Conservation (phyloP, 92 coral and sea anemone species). For the Bergia puertoricense region DNA sequence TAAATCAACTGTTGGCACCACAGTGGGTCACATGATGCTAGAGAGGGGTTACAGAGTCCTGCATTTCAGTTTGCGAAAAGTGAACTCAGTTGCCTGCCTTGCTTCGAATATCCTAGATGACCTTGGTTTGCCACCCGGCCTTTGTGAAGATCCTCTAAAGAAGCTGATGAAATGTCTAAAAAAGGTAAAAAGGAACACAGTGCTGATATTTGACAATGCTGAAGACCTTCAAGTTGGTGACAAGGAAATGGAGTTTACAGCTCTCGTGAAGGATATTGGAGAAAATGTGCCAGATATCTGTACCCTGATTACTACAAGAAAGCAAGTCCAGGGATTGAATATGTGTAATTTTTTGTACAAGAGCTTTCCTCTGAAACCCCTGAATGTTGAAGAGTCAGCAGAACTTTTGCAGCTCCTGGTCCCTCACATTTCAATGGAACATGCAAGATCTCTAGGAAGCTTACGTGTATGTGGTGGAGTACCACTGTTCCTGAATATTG, state of each 20-base stretch:
- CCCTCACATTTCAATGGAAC: conserved; percentile 16
- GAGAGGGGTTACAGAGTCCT: conserved; percentile 47
- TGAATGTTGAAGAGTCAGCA: conserved; percentile 16
- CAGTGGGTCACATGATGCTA: conserved; percentile 53
- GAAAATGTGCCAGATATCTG: conserved; percentile 44
- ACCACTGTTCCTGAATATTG: conserved; percentile 64
- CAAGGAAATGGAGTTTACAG: conserved; percentile 28
- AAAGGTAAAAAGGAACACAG: conserved; percentile 30
- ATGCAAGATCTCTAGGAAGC: conserved; percentile 50
- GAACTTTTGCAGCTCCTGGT: neutral
- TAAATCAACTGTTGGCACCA: conserved; percentile 56
- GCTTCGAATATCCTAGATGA: conserved; percentile 51
- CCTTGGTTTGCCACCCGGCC: conserved; percentile 4
- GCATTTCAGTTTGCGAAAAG: conserved; percentile 43
- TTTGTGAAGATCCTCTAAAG: conserved; percentile 41
- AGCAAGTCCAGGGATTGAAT: neutral
- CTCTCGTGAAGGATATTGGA: conserved; percentile 55
- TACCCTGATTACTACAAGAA: conserved; percentile 63
- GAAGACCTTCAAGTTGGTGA: conserved; percentile 67
- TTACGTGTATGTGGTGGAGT: conserved; percentile 67
- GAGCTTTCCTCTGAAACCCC: neutral
- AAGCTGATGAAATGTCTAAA: conserved; percentile 38
- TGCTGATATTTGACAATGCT: conserved; percentile 74
- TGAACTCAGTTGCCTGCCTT: conserved; percentile 31
- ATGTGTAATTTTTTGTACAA: conserved; percentile 14